Evolutionary conservation across 2,888 invertebrate genomes (phyloP).

Genomic region (Drosophila neutralis): DNA sequence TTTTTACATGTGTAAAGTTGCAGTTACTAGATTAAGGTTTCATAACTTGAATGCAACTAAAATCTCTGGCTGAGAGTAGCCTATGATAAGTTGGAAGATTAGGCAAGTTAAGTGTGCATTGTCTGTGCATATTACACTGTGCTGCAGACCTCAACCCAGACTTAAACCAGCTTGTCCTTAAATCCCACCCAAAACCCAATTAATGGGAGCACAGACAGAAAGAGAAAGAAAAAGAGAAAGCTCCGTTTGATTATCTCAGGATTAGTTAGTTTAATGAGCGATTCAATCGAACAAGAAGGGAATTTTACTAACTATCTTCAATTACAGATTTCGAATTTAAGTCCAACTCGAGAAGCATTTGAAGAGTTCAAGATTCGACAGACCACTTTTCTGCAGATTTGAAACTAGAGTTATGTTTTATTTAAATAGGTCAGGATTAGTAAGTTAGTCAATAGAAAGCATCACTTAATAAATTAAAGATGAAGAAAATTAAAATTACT

Average conservation of each 20-base stretch:
- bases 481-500: not conserved
- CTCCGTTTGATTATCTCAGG: not conserved
- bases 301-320: not conserved
- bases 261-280: not conserved
- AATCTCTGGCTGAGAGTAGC: not conserved
- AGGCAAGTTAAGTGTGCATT: constrained; percentile 9
- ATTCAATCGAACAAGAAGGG: not conserved
- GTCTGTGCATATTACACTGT: constrained; percentile 13
- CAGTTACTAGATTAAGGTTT: not conserved
- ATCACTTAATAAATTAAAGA: not conserved
- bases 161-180: not conserved
- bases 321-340: not conserved
- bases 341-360: not conserved
- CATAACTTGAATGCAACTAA: not conserved
- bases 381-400: not conserved
- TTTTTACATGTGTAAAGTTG: not conserved
- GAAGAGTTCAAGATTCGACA: not conserved
- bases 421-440: not conserved
- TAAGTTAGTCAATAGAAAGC: not conserved
- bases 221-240: not conserved
- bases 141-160: not conserved
- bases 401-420: not conserved
- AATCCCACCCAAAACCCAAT: not conserved
- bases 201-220: not conserved
- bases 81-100: constrained; percentile 8